These are phyloP conservation scores for Acanthochromis polyacanthus DNA, from an alignment of 2,113 vertebrate genomes.

Conservation along the genomic window DNA sequence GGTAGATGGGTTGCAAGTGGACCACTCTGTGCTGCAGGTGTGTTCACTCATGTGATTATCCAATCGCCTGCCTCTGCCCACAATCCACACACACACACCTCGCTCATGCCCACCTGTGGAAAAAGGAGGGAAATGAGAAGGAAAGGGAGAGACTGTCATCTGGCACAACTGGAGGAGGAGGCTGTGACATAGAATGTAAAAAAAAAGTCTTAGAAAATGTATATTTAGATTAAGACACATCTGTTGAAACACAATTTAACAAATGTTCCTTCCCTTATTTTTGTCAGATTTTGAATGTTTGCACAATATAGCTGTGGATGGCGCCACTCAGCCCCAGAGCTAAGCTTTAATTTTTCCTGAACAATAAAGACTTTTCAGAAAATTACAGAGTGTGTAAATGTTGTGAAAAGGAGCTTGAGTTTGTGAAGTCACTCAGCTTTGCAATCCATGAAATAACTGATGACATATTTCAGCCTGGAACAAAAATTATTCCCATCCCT, in stretches of 20 bases:
- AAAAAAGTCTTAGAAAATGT: no score
- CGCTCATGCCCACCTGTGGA: no score
- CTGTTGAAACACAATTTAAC: neutral
- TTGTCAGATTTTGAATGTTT: neutral
- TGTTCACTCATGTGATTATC: no score
- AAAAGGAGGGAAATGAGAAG: no score
- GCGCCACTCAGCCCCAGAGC: neutral
- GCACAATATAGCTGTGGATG: neutral
- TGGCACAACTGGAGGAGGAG: no score
- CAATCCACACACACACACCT: no score
- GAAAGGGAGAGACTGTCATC: no score
- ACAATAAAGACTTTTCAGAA: neutral
- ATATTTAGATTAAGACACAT: no score
- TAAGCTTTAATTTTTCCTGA: neutral
- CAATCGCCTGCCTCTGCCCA: no score
- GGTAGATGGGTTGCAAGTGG: no score
- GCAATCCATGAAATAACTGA: neutral
- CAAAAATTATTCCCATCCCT: neutral
- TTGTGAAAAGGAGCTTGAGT: neutral
- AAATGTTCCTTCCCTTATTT: neutral
- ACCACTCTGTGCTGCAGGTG: no score
- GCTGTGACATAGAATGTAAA: no score
- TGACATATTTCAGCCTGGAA: neutral
- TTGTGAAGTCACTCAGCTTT: neutral
- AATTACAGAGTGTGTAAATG: neutral